Evolutionary conservation across 2,888 invertebrate genomes (phyloP), one percentile per base, ranked within the genome.

Genomic region (Apoda limacodes): DNA sequence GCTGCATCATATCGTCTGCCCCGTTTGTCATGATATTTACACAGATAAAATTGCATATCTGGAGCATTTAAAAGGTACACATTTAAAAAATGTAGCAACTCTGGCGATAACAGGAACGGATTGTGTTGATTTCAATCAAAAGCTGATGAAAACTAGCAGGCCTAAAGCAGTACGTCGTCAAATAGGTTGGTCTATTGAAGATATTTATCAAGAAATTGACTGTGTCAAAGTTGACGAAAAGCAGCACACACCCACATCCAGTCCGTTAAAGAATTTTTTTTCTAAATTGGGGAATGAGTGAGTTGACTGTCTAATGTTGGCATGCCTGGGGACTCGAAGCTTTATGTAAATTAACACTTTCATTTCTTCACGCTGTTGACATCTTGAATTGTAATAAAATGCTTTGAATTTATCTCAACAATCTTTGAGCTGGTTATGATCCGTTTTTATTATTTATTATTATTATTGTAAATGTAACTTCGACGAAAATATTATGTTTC

Each of bases 121-220:
- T 41, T 70, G 71, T 50, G 68, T 76, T 25, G 78, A 78, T 47
- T 66, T 69, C 50, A 61, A 63, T 30, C 75, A 74, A n/a, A 57
- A 62, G 17, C 48, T 70, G 41, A 65, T 67, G 37, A 75, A 75
- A 51, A 63, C 60, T 2, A 64, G 69, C 27, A 65, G 58, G 45
- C 69, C 74, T 1, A 76, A 68, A 47, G 45, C 66, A 14, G 76
- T 75, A 5, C 57, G 78, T 13, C 60, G 78, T 15, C 75, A 78
- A 54, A 80, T 80, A 51, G 78, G 76, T 61, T 80, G 78, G 78
- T 80, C 78, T 35, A 52, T 72, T 52, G 78, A 78, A 48, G 78
- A 80, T 48, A 80, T 80, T 44, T 80, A 80, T 46, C 78, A 80
- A 54, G 78, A 80, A 49, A 78, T 80, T 55, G 76, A 75, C 39